Evolutionary conservation across 1,140 invertebrate genomes (phyloP), one percentile per base, ranked within the genome.

Genomic region (Macrobrachium nipponense): DNA sequence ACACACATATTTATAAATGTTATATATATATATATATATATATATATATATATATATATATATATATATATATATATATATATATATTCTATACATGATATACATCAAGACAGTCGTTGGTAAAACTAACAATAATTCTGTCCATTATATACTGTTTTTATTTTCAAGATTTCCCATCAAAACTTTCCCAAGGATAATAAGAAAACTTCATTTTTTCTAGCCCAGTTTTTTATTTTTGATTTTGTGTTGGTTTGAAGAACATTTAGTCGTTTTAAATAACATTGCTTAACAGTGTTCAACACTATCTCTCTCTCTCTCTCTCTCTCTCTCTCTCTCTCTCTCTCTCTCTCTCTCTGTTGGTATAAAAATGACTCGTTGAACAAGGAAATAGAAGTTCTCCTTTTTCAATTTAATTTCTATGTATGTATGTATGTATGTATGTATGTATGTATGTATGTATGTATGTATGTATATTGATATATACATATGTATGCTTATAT

Each of bases 11-110:
- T 44, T 76, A 58, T 76, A 58, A 44, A 58, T 76, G 18, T 44
- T 58, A 76, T 76, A 76, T 76, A 58, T 76, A 58, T 76, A 76
- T 76, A 58, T 76, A 58, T 76, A 58, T 76, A 58, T 76, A 58
- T 76, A 58, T 76, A 5, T 76, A 58, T 58, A 58, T 76, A 58
- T 76, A 58, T 76, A 76, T 76, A 17, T 76, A n/a, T 51, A 58
- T 76, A n/a, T 36, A 36, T 36, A 36, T 36, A 36, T 76, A 27
- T 76, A 58, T 76, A 18, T 51, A 18, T 76, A 51, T 58, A 43
- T 58, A 17, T 6, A 36, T 36, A 36, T 36, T n/a, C n/a, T n/a
- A n/a, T n/a, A n/a, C n/a, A n/a, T n/a, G n/a, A n/a, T n/a, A n/a
- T 36, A 36, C 27, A 36, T 36, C 27, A 36, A 36, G 27, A 36